Conservation (phyloP, 2,888 invertebrate genomes). For the Sacculina carcini region DNA sequence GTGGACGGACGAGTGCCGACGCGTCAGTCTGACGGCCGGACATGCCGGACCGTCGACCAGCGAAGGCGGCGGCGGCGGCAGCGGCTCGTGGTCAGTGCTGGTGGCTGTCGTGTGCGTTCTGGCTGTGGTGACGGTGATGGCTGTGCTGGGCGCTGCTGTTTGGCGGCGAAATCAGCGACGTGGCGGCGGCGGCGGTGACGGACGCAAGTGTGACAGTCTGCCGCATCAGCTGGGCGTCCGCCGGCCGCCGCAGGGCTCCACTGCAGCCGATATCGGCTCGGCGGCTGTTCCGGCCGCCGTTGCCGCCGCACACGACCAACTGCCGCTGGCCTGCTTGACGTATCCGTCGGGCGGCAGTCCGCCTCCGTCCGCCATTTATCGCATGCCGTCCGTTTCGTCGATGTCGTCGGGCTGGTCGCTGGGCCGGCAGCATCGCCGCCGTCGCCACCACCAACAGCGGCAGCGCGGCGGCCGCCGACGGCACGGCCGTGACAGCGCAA, state of each 20-base stretch:
- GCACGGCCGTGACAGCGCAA: neutral
- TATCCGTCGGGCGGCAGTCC: no score
- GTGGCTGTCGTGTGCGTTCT: slow-evolving; percentile 28
- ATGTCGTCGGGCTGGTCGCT: slow-evolving; percentile 3
- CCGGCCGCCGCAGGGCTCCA: slow-evolving; percentile 32
- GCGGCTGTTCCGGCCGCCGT: slow-evolving; percentile 24
- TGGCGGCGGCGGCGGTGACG: slow-evolving; percentile 29
- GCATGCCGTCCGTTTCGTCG: neutral
- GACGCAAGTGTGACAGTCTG: slow-evolving; percentile 17
- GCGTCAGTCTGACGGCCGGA: slow-evolving; percentile 7
- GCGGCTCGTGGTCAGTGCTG: slow-evolving; percentile 28
- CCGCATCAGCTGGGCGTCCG: slow-evolving; percentile 22
- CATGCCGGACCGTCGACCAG: slow-evolving; percentile 4
- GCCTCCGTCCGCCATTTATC: neutral
- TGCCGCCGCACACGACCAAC: slow-evolving; percentile 6
- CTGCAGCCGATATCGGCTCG: slow-evolving; percentile 26
- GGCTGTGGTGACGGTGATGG: slow-evolving; percentile 26
- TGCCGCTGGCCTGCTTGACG: no score
- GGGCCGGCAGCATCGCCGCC: slow-evolving; percentile 1
- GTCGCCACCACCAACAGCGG: neutral
- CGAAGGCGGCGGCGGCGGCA: neutral
- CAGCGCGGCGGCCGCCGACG: neutral
- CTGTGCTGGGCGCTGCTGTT: slow-evolving; percentile 26
- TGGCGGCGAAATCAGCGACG: no score
- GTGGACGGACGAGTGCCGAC: slow-evolving; percentile 5